A percentile compares a stretch with the other conserved stretches of the same genome.
Evolutionary conservation across 2,888 invertebrate genomes (phyloP).

Genomic region (Piscicola geometra): DNA sequence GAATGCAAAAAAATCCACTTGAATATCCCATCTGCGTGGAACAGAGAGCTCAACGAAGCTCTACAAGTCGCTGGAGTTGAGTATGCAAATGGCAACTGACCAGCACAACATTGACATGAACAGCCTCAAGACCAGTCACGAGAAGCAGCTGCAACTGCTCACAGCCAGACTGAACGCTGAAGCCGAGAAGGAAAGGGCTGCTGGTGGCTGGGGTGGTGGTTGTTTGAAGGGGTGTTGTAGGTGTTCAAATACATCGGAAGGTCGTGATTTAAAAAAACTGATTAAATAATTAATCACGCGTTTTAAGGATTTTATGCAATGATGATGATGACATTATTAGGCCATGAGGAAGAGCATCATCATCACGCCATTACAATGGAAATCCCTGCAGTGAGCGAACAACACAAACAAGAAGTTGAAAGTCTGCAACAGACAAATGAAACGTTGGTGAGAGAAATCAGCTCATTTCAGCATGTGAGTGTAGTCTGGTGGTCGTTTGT

Average conservation of each 20-base stretch:
- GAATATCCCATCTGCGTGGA: too few species aligned
- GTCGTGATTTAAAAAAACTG: too few species aligned
- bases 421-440: constrained; percentile 7
- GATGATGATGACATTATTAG: too few species aligned
- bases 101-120: constrained; percentile 27
- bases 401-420: constrained; percentile 23
- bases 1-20: too few species aligned
- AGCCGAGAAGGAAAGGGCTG: constrained; percentile 7
- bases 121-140: constrained; percentile 5
- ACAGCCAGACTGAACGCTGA: constrained; percentile 9
- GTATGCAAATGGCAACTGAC: constrained; percentile 18
- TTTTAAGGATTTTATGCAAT: too few species aligned
- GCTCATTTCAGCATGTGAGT: constrained; percentile 30
- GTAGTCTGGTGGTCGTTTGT: too few species aligned
- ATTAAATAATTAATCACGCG: too few species aligned
- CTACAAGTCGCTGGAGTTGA: constrained; percentile 26
- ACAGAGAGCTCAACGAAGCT: constrained; percentile 19
- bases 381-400: too few species aligned
- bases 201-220: constrained; percentile 1
- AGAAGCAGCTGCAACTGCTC: constrained; percentile 11
- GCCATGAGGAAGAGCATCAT: too few species aligned
- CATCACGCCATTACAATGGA: too few species aligned
- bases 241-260: too few species aligned
- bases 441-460: constrained; percentile 27
- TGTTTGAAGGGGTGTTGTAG: too few species aligned